These are phyloP conservation scores for Epinephelus lanceolatus DNA, from an alignment of 2,113 vertebrate genomes.

Conservation along the genomic window DNA sequence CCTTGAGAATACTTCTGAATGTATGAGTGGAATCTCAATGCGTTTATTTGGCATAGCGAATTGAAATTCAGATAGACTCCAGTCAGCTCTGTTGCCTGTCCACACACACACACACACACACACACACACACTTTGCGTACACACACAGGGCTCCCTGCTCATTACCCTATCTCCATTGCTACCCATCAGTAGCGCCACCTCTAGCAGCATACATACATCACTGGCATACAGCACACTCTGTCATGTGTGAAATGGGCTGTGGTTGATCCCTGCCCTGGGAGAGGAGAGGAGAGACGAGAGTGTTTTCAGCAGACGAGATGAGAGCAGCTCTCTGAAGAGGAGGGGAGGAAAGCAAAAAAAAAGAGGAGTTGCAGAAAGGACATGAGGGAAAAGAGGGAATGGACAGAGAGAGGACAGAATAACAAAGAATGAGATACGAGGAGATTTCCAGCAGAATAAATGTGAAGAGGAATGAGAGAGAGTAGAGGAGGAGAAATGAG, in stretches of 20 bases:
- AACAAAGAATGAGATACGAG: constrained; percentile 34
- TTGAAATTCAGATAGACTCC: constrained; percentile 64
- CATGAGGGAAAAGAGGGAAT: neutral
- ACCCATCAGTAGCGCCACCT: constrained; percentile 65
- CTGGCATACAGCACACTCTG: constrained; percentile 68
- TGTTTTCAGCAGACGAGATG: constrained; percentile 71
- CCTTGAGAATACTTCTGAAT: constrained; percentile 59
- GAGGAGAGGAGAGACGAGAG: constrained; percentile 59
- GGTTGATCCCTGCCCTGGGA: constrained; percentile 77
- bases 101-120: neutral
- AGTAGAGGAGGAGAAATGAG: constrained; percentile 10
- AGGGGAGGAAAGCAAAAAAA: constrained; percentile 4
- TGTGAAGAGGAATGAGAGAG: constrained; percentile 26
- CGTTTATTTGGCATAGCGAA: constrained; percentile 40
- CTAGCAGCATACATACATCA: constrained; percentile 69
- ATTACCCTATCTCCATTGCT: constrained; percentile 67
- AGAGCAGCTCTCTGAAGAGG: constrained; percentile 55
- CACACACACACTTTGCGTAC: constrained; percentile 16
- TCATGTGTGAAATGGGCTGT: constrained; percentile 80
- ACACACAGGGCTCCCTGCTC: constrained; percentile 40
- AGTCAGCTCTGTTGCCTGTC: constrained; percentile 41
- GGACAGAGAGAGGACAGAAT: constrained; percentile 47
- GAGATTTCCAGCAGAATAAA: constrained; percentile 52
- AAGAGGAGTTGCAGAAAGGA: constrained; percentile 19
- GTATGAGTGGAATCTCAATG: constrained; percentile 65